Conservation (phyloP, 2,888 invertebrate genomes). For the Drosophila ustulata region DNA sequence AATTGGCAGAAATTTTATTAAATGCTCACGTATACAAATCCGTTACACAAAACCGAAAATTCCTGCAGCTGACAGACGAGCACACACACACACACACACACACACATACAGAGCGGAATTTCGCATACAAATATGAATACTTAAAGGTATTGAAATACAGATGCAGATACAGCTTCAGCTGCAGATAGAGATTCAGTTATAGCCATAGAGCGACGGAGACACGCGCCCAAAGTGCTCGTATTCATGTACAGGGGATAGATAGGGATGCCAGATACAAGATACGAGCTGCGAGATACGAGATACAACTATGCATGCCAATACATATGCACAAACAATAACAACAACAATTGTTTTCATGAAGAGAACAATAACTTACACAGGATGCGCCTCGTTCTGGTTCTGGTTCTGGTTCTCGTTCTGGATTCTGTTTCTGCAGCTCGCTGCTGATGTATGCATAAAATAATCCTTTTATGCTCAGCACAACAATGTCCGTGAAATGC, state of each 20-base stretch:
- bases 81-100: conserved; percentile 12
- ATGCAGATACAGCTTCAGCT: conserved; percentile 40
- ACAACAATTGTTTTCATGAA: conserved; percentile 74
- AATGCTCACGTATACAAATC: conserved; percentile 82
- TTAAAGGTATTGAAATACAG: conserved; percentile 25
- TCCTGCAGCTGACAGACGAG: conserved; percentile 71
- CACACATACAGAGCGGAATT: neutral
- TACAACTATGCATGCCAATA: conserved; percentile 58
- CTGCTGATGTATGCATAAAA: conserved; percentile 80
- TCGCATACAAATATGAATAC: conserved; percentile 16
- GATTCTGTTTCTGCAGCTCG: conserved; percentile 25
- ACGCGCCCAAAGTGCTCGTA: conserved; percentile 14
- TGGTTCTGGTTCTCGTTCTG: conserved; percentile 35
- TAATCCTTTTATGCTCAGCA: conserved; percentile 80
- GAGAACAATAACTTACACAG: conserved; percentile 81
- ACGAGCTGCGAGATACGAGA: conserved; percentile 22
- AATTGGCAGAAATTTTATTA: conserved; percentile 80
- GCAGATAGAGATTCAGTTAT: conserved; percentile 30
- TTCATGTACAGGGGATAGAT: neutral
- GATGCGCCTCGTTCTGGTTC: conserved; percentile 63
- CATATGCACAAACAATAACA: conserved; percentile 68
- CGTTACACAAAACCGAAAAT: conserved; percentile 79
- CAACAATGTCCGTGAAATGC: conserved; percentile 82
- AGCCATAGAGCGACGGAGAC: conserved; percentile 15
- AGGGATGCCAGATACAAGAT: neutral